These are phyloP conservation scores for human DNA, from an alignment of 2,113 vertebrate genomes.

Conservation along the genomic window GRCh38 chr1:27016501-27017000, in stretches of 20 bases:
- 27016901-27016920: too few species aligned
- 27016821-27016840: background rate
- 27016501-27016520: constrained; percentile 42
- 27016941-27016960: too few species aligned
- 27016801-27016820: background rate
- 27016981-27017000: too few species aligned
- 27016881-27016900: too few species aligned
- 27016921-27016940: too few species aligned
- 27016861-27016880: too few species aligned
- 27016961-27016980: too few species aligned
- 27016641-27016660: constrained; percentile 46
- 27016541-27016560: constrained; percentile 36
- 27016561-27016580: background rate
- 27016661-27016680: constrained; percentile 29
- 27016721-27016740: background rate
- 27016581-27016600: constrained; percentile 26
- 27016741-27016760: background rate
- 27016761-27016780: background rate
- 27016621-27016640: constrained; percentile 16
- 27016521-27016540: background rate
- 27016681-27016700: background rate
- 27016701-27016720: background rate
- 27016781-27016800: background rate
- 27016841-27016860: constrained; percentile 8
- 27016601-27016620: constrained; percentile 35